Evolutionary conservation across 2,888 invertebrate genomes (phyloP), one percentile per base, ranked within the genome.

Genomic region (Heliconius erato): DNA sequence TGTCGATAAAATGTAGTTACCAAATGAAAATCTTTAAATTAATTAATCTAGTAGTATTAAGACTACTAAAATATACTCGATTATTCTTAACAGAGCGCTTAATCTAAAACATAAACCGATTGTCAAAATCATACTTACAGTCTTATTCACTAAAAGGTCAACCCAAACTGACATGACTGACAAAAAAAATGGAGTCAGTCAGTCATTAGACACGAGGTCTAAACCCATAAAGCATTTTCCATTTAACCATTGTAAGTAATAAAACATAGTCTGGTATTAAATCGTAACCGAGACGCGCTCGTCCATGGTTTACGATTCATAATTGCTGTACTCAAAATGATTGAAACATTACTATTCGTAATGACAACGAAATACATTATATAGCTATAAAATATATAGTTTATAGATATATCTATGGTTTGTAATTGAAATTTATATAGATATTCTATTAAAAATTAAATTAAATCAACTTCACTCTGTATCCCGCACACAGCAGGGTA

Each of bases 261-360:
- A 81, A 81, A 84, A 81, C 81, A 82, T 69, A 54, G 67, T 49
- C 26, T 35, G 79, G 74, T 79, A 79, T 77, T 80, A 84, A 82
- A 79, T 76, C 32, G 77, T 81, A 80, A 81, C 28, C 79, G 71
- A 77, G 68, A 82, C 72, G 71, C 77, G 79, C 69, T 65, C 84
- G 77, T 79, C 82, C 85, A 84, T 85, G 83, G 78, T 86, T 86
- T 86, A 86, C 84, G 86, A 85, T 80, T 79, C 82, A 76, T 85
- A 85, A 86, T 85, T 85, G 85, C 86, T 77, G 81, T 78, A 79
- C 83, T 69, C 74, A 68, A 74, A 80, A 82, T 82, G 84, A 82
- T 83, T 83, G 79, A 83, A 76, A 65, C 81, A 79, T 79, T 71
- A 83, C 74, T 54, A 59, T 49, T 35, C 28, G 54, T 79, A 79